phyloP scores from a whole-genome alignment of 2,113 vertebrate genomes.

The Lampris megalopsis region DNA sequence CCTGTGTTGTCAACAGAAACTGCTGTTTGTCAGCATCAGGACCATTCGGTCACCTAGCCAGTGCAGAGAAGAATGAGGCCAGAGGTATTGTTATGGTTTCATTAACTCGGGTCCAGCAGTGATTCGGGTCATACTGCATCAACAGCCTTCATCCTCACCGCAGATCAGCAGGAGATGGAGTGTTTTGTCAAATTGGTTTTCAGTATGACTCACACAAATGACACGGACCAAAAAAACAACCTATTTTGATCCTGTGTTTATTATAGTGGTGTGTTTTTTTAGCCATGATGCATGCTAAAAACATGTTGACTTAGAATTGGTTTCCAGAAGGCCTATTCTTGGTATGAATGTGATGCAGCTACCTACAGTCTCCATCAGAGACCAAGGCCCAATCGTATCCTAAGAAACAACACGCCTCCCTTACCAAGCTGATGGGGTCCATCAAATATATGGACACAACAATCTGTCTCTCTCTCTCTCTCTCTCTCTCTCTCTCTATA shows the following conservation, averaged over 20 bases:
- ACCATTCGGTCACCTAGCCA: conserved; percentile 29
- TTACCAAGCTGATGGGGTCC: background rate
- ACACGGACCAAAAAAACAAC: too few species aligned
- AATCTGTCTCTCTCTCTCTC: too few species aligned
- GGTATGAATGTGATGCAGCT: background rate
- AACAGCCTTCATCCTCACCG: conserved; percentile 29
- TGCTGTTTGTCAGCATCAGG: conserved; percentile 40
- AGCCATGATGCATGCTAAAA: too few species aligned
- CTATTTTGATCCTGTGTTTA: too few species aligned
- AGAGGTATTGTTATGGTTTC: conserved; percentile 38
- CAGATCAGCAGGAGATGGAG: background rate
- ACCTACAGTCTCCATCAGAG: too few species aligned
- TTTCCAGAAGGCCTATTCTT: background rate
- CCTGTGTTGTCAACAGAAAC: conserved; percentile 21
- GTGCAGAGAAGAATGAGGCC: conserved; percentile 46
- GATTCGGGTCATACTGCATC: conserved; percentile 34
- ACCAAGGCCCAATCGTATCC: too few species aligned
- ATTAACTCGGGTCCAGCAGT: conserved; percentile 20
- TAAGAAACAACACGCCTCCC: background rate
- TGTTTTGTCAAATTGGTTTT: conserved; percentile 1
- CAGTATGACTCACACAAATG: background rate
- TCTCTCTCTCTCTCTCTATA: too few species aligned
- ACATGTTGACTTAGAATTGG: background rate
- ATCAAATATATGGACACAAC: background rate
- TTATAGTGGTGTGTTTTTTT: too few species aligned